phyloP scores from a whole-genome alignment of 2,797 vertebrate species.

The Trachops cirrhosus region DNA sequence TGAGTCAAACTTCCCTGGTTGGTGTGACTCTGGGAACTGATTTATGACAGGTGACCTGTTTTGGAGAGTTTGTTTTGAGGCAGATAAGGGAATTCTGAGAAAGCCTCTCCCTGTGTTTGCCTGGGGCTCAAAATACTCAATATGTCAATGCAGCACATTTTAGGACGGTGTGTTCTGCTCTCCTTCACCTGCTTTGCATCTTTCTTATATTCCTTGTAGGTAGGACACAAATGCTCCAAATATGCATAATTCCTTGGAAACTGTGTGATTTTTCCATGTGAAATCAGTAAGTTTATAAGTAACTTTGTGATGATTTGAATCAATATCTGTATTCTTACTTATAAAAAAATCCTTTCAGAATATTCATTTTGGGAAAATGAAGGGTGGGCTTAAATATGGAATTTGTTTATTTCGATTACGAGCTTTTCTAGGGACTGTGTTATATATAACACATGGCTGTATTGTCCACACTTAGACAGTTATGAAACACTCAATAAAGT shows the following conservation, averaged over 20 bases:
- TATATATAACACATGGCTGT: background rate
- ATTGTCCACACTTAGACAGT: background rate
- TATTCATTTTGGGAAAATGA: background rate
- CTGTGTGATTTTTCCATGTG: background rate
- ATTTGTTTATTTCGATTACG: background rate
- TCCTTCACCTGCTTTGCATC: background rate
- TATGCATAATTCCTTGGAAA: background rate
- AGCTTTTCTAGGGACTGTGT: background rate
- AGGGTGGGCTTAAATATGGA: background rate
- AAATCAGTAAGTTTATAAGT: background rate
- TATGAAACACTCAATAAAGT: background rate
- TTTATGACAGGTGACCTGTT: background rate
- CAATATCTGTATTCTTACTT: background rate
- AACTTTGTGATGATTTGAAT: background rate
- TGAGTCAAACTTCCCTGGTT: background rate
- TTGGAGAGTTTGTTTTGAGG: background rate
- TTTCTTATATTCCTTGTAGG: background rate
- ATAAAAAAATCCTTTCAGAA: background rate
- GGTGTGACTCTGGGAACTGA: background rate
- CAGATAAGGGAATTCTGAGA: background rate
- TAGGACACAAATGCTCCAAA: background rate
- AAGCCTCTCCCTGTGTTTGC: background rate
- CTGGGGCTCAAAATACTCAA: background rate
- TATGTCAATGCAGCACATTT: rapidly evolving
- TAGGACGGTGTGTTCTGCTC: background rate